Percentiles rank a stretch among this genome's conserved stretches.
Conservation (phyloP, 2,113 vertebrate genomes). For the Prietella phreatophila region DNA sequence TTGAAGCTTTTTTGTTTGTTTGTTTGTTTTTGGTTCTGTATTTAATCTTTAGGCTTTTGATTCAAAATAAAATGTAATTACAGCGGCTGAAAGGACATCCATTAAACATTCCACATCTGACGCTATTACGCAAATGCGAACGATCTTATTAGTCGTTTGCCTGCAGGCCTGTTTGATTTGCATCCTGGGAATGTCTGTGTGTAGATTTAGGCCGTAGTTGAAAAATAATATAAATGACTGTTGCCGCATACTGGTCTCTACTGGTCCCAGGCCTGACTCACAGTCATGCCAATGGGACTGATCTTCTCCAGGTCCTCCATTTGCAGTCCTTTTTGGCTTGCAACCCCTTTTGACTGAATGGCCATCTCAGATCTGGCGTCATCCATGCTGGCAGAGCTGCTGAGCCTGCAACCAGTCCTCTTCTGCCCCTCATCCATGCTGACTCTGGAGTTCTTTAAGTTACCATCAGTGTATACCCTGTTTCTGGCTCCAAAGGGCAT, state of each 20-base stretch:
- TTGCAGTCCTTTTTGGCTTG: constrained; percentile 49
- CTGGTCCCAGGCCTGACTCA: constrained; percentile 70
- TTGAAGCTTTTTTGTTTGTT: background rate
- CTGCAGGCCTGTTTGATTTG: too few relatives aligned
- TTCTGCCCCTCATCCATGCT: constrained; percentile 53
- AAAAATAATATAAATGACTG: background rate
- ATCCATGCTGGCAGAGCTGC: constrained; percentile 49
- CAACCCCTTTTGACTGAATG: constrained; percentile 22
- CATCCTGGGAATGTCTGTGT: background rate
- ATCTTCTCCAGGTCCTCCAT: constrained; percentile 53
- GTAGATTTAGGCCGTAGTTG: background rate
- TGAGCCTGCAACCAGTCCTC: constrained; percentile 33
- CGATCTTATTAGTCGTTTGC: background rate
- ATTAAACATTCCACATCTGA: too few relatives aligned
- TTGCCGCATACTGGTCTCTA: constrained; percentile 1
- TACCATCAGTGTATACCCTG: constrained; percentile 65
- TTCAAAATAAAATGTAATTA: background rate
- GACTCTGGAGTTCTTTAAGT: constrained; percentile 43
- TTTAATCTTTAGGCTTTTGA: background rate
- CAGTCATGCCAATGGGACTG: constrained; percentile 55
- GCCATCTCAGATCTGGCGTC: constrained; percentile 22
- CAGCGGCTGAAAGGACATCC: background rate
- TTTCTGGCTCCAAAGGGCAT: constrained; percentile 62
- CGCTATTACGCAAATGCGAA: too few relatives aligned
- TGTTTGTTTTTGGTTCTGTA: background rate